A percentile compares a stretch with the other conserved stretches of the same genome.
These are phyloP conservation scores for Todiramphus saurophagus DNA, from an alignment of 2,113 vertebrate species.

Conservation along the genomic window DNA sequence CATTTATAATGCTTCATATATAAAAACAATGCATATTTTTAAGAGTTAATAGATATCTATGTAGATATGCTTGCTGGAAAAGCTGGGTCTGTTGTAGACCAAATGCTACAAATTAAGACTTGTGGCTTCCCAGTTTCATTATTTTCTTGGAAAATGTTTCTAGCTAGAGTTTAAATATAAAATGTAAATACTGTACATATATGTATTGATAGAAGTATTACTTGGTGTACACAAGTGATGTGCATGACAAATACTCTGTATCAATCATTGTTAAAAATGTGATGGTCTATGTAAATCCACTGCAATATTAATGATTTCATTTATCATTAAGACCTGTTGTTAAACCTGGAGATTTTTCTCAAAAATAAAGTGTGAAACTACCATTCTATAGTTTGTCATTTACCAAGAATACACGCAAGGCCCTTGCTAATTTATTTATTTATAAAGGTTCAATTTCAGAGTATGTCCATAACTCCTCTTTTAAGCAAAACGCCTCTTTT, in stretches of 20 bases:
- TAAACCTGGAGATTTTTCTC: slow-evolving; percentile 15
- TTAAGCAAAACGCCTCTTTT: neutral
- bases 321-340: slow-evolving; percentile 23
- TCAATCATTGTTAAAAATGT: slow-evolving; percentile 54
- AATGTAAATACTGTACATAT: slow-evolving; percentile 81
- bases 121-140: slow-evolving; percentile 69
- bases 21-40: slow-evolving; percentile 57
- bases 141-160: slow-evolving; percentile 78
- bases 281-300: slow-evolving; percentile 45
- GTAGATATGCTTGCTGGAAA: slow-evolving; percentile 63
- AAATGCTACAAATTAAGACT: slow-evolving; percentile 53
- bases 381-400: neutral
- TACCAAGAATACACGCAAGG: neutral
- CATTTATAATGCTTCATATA: slow-evolving; percentile 57
- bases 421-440: neutral
- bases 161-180: slow-evolving; percentile 75
- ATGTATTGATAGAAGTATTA: slow-evolving; percentile 55
- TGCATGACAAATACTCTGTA: slow-evolving; percentile 73
- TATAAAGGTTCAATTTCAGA: neutral
- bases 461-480: neutral
- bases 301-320: slow-evolving; percentile 64
- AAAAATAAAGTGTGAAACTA: slow-evolving; percentile 52
- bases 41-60: slow-evolving; percentile 51
- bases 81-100: slow-evolving; percentile 65
- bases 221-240: slow-evolving; percentile 63